Evolutionary conservation across 1,140 invertebrate genomes (phyloP).

Genomic region (Penaeus japonicus): DNA sequence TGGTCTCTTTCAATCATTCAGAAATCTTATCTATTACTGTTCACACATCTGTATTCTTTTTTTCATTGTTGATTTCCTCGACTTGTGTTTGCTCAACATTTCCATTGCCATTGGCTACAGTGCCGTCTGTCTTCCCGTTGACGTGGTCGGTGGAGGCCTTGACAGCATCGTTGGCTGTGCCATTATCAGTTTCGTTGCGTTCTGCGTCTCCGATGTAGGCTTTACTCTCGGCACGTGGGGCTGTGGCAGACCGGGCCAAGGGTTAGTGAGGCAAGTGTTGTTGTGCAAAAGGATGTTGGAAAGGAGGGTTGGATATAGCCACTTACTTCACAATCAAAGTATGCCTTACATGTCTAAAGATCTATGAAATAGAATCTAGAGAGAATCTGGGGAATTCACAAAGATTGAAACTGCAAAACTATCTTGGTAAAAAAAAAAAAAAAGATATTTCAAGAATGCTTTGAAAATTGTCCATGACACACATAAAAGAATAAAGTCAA

Average conservation of each 20-base stretch:
- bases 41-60: slow-evolving; percentile 56
- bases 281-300: not conserved
- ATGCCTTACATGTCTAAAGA: too few relatives aligned
- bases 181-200: slow-evolving; percentile 53
- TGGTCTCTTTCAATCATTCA: slow-evolving; percentile 21
- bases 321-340: too few relatives aligned
- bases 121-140: slow-evolving; percentile 48
- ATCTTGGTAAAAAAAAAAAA: too few relatives aligned
- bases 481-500: too few relatives aligned
- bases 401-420: too few relatives aligned
- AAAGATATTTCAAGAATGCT: too few relatives aligned
- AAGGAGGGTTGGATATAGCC: too few relatives aligned
- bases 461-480: too few relatives aligned
- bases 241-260: slow-evolving; percentile 51
- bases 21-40: not conserved
- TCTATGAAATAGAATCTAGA: too few relatives aligned
- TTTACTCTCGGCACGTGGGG: slow-evolving; percentile 54
- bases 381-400: too few relatives aligned
- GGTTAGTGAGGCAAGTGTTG: slow-evolving; percentile 47
- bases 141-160: slow-evolving; percentile 47
- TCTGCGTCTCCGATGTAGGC: slow-evolving; percentile 52
- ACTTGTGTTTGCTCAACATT: slow-evolving; percentile 52
- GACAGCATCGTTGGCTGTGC: slow-evolving; percentile 47
- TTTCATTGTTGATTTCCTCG: slow-evolving; percentile 47
- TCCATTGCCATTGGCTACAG: slow-evolving; percentile 49